Evolutionary conservation across 2,113 vertebrate species (phyloP).

Genomic region (Ochotona curzoniae): DNA sequence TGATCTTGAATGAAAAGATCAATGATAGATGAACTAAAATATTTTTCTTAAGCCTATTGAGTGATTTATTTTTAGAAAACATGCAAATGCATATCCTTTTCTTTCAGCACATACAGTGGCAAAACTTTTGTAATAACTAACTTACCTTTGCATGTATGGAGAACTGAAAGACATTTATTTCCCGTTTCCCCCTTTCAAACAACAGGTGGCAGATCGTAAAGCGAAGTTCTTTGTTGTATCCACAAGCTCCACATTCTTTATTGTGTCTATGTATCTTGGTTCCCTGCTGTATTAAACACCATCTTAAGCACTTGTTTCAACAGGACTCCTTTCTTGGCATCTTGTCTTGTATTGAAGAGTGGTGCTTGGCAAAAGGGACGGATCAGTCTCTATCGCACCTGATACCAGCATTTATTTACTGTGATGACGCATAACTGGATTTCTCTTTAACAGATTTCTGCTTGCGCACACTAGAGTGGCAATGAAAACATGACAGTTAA

Average conservation of each 20-base stretch:
- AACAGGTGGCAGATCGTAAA: slow-evolving; percentile 69
- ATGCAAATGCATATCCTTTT: slow-evolving; percentile 65
- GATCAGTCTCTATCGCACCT: neutral
- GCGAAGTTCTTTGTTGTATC: slow-evolving; percentile 68
- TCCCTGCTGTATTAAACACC: slow-evolving; percentile 83
- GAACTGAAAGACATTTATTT: slow-evolving; percentile 71
- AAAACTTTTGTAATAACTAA: slow-evolving; percentile 74
- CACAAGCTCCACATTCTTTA: slow-evolving; percentile 62
- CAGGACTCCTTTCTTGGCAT: slow-evolving; percentile 76
- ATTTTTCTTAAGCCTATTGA: slow-evolving; percentile 76
- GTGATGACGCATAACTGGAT: neutral
- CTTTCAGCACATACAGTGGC: slow-evolving; percentile 70
- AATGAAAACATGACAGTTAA: slow-evolving; percentile 35
- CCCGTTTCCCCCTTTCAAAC: slow-evolving; percentile 57
- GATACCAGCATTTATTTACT: neutral
- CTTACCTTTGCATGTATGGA: slow-evolving; percentile 81
- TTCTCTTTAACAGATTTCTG: slow-evolving; percentile 14
- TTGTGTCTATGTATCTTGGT: slow-evolving; percentile 67
- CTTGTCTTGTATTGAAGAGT: slow-evolving; percentile 52
- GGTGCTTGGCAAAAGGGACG: slow-evolving; percentile 44
- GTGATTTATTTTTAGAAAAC: slow-evolving; percentile 80
- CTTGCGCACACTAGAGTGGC: slow-evolving; percentile 19
- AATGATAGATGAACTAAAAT: slow-evolving; percentile 77
- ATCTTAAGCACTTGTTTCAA: slow-evolving; percentile 74
- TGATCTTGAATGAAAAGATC: slow-evolving; percentile 79